Conservation (phyloP, 23 tunicate genomes). For the Trididemnum clinides region DNA sequence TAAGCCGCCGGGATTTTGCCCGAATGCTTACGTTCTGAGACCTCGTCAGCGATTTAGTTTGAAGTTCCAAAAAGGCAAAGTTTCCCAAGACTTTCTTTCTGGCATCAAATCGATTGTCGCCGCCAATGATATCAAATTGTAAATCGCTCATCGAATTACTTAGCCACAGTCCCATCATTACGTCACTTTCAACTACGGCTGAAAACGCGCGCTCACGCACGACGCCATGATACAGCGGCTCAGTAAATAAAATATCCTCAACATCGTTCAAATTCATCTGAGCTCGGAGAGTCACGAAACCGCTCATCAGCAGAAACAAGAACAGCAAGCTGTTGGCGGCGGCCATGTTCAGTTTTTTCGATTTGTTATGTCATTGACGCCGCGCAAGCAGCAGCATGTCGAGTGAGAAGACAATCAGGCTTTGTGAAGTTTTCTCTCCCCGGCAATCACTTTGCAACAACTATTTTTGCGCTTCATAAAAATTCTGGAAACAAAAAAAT, state of each 20-base stretch:
- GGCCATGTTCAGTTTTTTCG: no score
- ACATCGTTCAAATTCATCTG: no score
- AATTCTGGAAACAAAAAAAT: no score
- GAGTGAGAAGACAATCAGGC: no score
- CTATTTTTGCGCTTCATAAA: no score
- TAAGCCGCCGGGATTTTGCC: slow-evolving; percentile 28
- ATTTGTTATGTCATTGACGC: no score
- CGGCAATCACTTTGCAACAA: no score
- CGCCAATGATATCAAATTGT: slow-evolving; percentile 11
- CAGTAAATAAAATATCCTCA: slow-evolving; percentile 40
- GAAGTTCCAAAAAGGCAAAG: slow-evolving; percentile 54
- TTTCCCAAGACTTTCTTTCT: slow-evolving; percentile 25
- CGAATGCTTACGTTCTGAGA: slow-evolving; percentile 11
- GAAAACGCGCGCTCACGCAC: slow-evolving; percentile 32
- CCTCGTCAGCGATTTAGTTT: background rate
- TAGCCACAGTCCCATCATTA: slow-evolving; percentile 69
- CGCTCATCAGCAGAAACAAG: no score
- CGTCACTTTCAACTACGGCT: slow-evolving; percentile 37
- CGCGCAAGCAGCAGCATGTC: no score
- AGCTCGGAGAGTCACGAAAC: no score
- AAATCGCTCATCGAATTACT: slow-evolving; percentile 15
- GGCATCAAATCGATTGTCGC: background rate
- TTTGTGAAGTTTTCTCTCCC: no score
- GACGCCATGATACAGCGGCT: slow-evolving; percentile 29
- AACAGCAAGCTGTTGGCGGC: no score